Evolutionary conservation across 2,113 vertebrate genomes (phyloP), one percentile per base, ranked within the genome.

Genomic region (Eptesicus fuscus): DNA sequence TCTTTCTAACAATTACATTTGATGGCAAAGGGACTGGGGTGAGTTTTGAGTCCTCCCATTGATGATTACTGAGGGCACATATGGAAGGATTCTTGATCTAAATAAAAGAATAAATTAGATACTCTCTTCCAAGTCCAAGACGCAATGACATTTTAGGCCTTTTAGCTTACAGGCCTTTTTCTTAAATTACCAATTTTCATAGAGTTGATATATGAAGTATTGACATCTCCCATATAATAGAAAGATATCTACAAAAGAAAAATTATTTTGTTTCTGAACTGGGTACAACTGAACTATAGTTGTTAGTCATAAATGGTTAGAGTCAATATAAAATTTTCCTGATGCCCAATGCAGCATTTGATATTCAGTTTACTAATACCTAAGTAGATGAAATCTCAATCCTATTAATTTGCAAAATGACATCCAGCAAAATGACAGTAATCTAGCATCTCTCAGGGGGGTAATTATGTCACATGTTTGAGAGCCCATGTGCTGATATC

Each of bases 351-450:
- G 80, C 16, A 92, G 73, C 61, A 87, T 71, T 32, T 94, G 84
- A 92, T 84, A 85, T 63, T 77, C 76, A 83, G 42, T 35, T 83
- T 67, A 82, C 74, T 94, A 67, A 69, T 67, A 49, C 63, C 70
- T 92, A 59, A 84, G 59, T 40, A 37, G 74, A 49, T 94, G 30
- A 83, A 4, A 2, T 90, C 76, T 95, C 87, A 82, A 82, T 44
- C 77, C n/a, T 80, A 77, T 16, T 90, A 87, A 92, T 74, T 92
- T 80, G 42, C 77, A 88, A 93, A 96, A 80, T 90, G 71, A 90
- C 59, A 90, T 65, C 53, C 70, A 61, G 44, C 74, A 83, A 88
- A 56, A 95, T 61, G 69, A 77, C 12, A 47, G 53, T 32, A 51
- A 44, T 17, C 73, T 56, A 25, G 59, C 40, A 49, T 93, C 87